phyloP scores from a whole-genome alignment of 2,888 invertebrate species.

The Ectemnius cavifrons region DNA sequence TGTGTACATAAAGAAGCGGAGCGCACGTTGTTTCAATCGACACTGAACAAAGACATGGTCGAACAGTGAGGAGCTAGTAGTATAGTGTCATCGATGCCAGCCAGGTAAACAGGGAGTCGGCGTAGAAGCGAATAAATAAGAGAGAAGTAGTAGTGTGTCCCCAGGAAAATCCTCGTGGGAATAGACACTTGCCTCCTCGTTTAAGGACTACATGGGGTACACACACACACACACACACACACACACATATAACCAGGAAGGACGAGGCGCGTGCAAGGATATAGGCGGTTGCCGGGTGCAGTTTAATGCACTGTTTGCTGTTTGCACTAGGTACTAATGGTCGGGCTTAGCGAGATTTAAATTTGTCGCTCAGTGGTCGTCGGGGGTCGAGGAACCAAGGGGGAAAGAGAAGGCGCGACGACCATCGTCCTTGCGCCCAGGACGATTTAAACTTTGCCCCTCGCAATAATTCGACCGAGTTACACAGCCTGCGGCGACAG shows the following conservation, averaged over 20 bases:
- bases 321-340: slow-evolving; percentile 77
- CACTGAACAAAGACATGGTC: background rate
- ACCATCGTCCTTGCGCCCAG: slow-evolving; percentile 17
- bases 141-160: slow-evolving; percentile 38
- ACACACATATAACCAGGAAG: too few relatives aligned
- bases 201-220: slow-evolving; percentile 57
- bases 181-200: slow-evolving; percentile 74
- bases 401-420: slow-evolving; percentile 10
- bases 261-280: slow-evolving; percentile 35
- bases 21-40: background rate
- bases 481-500: slow-evolving; percentile 62
- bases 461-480: slow-evolving; percentile 66
- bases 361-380: slow-evolving; percentile 71
- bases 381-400: slow-evolving; percentile 23
- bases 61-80: background rate
- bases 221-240: background rate
- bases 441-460: slow-evolving; percentile 70
- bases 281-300: slow-evolving; percentile 48
- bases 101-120: slow-evolving; percentile 34
- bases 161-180: slow-evolving; percentile 75
- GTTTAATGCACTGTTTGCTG: slow-evolving; percentile 76
- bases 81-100: slow-evolving; percentile 24
- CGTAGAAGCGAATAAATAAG: slow-evolving; percentile 38
- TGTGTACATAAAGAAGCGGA: too few relatives aligned
- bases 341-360: slow-evolving; percentile 77